Evolutionary conservation across 2,113 vertebrate genomes (phyloP).

Genomic region (Etheostoma spectabile): DNA sequence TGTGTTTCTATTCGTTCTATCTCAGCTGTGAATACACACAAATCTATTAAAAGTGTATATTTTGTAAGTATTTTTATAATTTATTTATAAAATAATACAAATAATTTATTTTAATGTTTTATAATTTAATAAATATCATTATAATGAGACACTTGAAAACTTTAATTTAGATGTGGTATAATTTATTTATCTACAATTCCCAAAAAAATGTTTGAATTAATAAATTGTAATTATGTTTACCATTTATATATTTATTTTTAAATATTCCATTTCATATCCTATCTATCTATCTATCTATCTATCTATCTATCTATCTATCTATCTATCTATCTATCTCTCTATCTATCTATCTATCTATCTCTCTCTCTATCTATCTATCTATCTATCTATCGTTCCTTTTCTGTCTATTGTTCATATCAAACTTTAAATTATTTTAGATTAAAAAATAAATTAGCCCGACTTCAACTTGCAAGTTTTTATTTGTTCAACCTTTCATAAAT

Average conservation of each 20-base stretch:
- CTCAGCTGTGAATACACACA: not conserved
- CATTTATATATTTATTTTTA: not conserved
- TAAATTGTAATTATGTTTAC: not conserved
- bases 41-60: not conserved
- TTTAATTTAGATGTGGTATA: too few species aligned
- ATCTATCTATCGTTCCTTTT: not conserved
- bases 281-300: not conserved
- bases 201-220: not conserved
- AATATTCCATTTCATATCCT: not conserved
- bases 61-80: too few species aligned
- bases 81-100: too few species aligned
- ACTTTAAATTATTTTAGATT: not conserved
- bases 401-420: not conserved
- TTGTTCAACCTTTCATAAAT: constrained; percentile 11
- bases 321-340: too few species aligned
- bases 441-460: too few species aligned
- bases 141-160: not conserved
- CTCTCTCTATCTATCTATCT: too few species aligned
- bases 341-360: not conserved
- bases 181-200: not conserved
- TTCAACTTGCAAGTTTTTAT: not conserved
- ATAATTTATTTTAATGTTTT: too few species aligned
- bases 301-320: too few species aligned
- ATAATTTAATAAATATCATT: too few species aligned
- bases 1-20: not conserved